Conservation (phyloP, 2,888 invertebrate species). For the Chaetogeoica ovagalla region DNA sequence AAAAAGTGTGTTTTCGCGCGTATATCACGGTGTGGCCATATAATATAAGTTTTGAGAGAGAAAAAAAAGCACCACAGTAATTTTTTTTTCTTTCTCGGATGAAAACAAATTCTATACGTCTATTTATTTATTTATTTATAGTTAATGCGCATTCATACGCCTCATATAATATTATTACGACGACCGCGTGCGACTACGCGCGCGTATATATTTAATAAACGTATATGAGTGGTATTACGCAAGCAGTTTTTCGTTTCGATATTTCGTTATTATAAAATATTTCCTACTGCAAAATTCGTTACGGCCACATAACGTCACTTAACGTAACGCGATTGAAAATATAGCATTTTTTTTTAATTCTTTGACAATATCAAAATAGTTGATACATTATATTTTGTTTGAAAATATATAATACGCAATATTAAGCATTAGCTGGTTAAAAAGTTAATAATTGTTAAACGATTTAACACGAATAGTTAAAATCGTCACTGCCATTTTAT, state of each 20-base stretch:
- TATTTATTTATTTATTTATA: background rate
- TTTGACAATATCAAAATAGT: no score
- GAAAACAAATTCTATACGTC: conserved; percentile 29
- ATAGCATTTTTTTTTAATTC: no score
- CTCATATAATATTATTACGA: conserved; percentile 7
- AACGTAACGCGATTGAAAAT: background rate
- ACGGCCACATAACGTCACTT: background rate
- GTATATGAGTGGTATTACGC: background rate
- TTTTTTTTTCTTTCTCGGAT: background rate
- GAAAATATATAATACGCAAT: no score
- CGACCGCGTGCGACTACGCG: background rate
- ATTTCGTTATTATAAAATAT: background rate
- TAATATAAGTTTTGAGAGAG: background rate
- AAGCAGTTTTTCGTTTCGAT: background rate
- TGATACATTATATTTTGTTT: no score
- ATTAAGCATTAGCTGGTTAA: no score
- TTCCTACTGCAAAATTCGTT: background rate
- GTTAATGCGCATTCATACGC: conserved; percentile 3
- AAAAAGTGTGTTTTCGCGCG: conserved; percentile 28
- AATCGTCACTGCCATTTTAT: no score
- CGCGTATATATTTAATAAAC: background rate
- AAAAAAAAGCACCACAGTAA: background rate
- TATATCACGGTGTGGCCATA: background rate
- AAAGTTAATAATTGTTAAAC: no score
- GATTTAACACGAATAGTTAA: no score